phyloP scores from a whole-genome alignment of 2,888 invertebrate species.

The Ectemnius cavifrons region DNA sequence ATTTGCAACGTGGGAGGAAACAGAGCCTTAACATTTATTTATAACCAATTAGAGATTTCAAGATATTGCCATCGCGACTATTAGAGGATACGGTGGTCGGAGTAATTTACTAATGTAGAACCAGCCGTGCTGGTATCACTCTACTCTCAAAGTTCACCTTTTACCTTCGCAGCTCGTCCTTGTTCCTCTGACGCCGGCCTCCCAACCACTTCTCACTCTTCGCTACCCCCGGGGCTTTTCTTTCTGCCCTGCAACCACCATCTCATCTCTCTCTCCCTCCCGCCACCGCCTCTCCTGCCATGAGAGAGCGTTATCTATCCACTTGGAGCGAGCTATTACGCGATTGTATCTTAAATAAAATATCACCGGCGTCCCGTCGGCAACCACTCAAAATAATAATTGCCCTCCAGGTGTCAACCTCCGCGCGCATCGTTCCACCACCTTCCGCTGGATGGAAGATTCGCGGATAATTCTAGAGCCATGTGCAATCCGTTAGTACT shows the following conservation, averaged over 20 bases:
- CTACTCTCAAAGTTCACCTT: slow-evolving; percentile 53
- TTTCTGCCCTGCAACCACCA: slow-evolving; percentile 26
- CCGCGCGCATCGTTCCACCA: slow-evolving; percentile 35
- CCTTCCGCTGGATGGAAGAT: slow-evolving; percentile 28
- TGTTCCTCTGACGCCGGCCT: slow-evolving; percentile 33
- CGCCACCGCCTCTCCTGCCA: neutral
- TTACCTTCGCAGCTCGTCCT: slow-evolving; percentile 40
- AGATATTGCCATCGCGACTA: slow-evolving; percentile 22
- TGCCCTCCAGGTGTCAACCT: slow-evolving; percentile 69
- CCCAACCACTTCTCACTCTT: slow-evolving; percentile 25
- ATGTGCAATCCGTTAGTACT: slow-evolving; percentile 10
- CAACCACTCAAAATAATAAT: slow-evolving; percentile 76
- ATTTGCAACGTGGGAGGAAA: neutral
- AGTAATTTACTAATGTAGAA: slow-evolving; percentile 74
- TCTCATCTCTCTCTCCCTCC: slow-evolving; percentile 3
- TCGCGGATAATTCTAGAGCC: slow-evolving; percentile 53
- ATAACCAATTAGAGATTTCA: slow-evolving; percentile 20
- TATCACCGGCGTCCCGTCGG: slow-evolving; percentile 71
- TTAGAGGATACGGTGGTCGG: slow-evolving; percentile 6
- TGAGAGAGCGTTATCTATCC: slow-evolving; percentile 46
- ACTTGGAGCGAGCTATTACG: slow-evolving; percentile 74
- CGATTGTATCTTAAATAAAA: slow-evolving; percentile 77
- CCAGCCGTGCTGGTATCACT: slow-evolving; percentile 38
- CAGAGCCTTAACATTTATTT: slow-evolving; percentile 17
- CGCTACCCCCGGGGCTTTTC: slow-evolving; percentile 20